These are phyloP conservation scores for Platycercus adscitus DNA, from an alignment of 2,113 vertebrate species.

Conservation along the genomic window DNA sequence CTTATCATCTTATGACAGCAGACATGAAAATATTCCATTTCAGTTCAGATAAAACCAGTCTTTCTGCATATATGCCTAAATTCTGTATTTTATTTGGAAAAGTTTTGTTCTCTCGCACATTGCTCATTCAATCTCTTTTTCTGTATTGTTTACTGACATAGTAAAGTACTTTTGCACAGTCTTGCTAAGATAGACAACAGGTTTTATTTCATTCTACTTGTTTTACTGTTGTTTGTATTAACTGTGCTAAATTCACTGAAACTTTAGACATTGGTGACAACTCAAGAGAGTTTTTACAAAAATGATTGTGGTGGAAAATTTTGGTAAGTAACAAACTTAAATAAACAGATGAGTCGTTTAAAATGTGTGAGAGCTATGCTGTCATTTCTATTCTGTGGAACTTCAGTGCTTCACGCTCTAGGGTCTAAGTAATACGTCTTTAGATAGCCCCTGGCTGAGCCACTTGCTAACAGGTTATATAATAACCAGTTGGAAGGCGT, in stretches of 20 bases:
- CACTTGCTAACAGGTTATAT: background rate
- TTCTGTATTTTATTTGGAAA: background rate
- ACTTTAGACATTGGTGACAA: background rate
- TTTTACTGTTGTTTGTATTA: background rate
- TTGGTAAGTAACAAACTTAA: background rate
- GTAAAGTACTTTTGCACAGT: background rate
- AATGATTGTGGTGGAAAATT: background rate
- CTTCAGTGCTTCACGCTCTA: background rate
- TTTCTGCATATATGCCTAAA: background rate
- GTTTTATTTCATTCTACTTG: background rate
- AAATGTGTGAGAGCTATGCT: background rate
- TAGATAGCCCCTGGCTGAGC: background rate
- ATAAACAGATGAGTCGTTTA: background rate
- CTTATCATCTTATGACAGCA: background rate
- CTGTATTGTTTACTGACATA: background rate
- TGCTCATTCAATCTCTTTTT: background rate
- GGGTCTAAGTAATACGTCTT: background rate
- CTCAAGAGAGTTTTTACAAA: background rate
- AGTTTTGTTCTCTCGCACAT: background rate
- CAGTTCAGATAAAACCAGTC: background rate
- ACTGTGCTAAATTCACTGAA: background rate
- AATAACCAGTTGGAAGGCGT: background rate
- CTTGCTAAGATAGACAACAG: background rate
- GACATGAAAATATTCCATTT: background rate
- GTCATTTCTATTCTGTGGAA: background rate